A percentile compares a stretch with the other conserved stretches of the same genome.
These are phyloP conservation scores for Onychomys arenicola DNA, from an alignment of 2,797 vertebrate genomes.

Conservation along the genomic window DNA sequence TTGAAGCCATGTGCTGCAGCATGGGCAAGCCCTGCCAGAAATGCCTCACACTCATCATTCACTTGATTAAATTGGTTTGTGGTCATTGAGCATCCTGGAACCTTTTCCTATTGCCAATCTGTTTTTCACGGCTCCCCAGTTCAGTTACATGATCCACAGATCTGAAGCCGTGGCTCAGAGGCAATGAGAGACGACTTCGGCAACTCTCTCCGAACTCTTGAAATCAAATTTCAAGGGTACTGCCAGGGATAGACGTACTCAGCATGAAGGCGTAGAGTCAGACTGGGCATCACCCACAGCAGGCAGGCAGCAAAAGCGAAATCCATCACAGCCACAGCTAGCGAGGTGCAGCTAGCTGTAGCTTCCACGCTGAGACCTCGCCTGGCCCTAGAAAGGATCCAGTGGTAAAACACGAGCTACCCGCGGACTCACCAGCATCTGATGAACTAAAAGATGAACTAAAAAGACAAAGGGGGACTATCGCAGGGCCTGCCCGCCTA, in stretches of 20 bases:
- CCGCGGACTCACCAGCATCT: accelerated
- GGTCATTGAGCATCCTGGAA: not conserved
- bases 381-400: not conserved
- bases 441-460: not conserved
- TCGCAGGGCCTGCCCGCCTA: accelerated
- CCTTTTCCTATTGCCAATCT: not conserved
- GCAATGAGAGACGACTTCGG: not conserved
- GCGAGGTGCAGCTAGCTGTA: not conserved
- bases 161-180: not conserved
- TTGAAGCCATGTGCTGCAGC: not conserved
- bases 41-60: not conserved
- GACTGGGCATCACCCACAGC: not conserved
- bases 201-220: not conserved
- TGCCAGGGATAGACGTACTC: not conserved
- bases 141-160: not conserved
- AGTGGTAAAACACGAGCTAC: accelerated
- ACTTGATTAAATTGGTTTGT: not conserved
- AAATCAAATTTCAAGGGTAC: not conserved
- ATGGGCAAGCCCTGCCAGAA: too few relatives aligned
- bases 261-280: not conserved
- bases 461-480: not conserved
- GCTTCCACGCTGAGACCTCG: accelerated
- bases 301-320: not conserved
- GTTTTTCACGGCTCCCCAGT: not conserved
- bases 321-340: not conserved